phyloP scores from a whole-genome alignment of 1,140 invertebrate species.

The Platyura marginata region DNA sequence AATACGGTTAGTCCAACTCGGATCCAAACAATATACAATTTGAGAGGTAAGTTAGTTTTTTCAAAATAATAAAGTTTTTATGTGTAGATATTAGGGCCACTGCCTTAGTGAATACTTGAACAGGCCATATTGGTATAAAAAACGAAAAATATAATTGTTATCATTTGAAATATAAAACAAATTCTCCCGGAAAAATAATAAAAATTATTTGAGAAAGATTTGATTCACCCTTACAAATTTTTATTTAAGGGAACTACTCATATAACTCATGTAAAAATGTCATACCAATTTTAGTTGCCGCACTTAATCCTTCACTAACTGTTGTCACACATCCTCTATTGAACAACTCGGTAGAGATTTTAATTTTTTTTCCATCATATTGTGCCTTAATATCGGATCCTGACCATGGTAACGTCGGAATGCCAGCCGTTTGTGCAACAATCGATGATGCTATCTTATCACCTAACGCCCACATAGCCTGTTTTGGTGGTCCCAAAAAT shows the following conservation, averaged over 20 bases:
- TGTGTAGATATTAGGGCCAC: no score
- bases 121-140: no score
- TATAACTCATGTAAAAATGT: background rate
- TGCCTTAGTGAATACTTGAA: no score
- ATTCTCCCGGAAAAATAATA: no score
- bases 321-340: conserved; percentile 76
- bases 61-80: no score
- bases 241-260: no score
- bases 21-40: no score
- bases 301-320: conserved; percentile 72
- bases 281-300: conserved; percentile 70
- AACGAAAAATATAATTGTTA: no score
- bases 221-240: no score
- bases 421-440: conserved; percentile 95
- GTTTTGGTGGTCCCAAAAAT: conserved; percentile 88
- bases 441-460: conserved; percentile 99
- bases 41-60: no score
- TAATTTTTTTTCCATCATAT: conserved; percentile 73
- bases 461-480: conserved; percentile 98
- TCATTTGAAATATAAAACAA: no score
- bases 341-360: conserved; percentile 85
- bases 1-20: background rate
- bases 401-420: conserved; percentile 97
- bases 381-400: conserved; percentile 78
- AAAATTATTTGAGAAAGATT: no score